Base-by-base conservation (phyloP, 2,888 invertebrate species). In the Drosophila borborema region DNA sequence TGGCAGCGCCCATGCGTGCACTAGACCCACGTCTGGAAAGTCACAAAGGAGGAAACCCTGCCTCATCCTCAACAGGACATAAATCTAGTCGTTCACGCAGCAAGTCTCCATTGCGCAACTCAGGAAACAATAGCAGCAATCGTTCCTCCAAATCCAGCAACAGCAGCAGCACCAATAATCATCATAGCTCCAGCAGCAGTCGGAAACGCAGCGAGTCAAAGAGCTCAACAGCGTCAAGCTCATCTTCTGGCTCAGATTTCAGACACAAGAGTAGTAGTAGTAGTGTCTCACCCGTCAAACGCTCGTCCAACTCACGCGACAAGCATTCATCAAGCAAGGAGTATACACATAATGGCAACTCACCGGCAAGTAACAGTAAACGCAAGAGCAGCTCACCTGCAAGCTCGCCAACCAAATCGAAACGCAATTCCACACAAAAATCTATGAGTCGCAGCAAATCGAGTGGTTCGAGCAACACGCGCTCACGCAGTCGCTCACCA, bases 401-500 rank as follows among this genome's bases (percentile, higher is more conserved):
- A 38, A 80, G 75, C n/a, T 90, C 92, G n/a, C 90, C 92, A 23
- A 65, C 68, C 5, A 92, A 91, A 59, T 74, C 81, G 8, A 92
- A 91, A 56, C 89, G 90, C 72, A 56, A 86, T 82, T 70, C 84
- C 69, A 64, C 82, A 64, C 48, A 74, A 38, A 72, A 92, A 77
- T 67, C 80, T 41, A 36, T 70, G 5, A 60, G 20, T 64, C 79
- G 45, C 36, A 48, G 55, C 49, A 77, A 80, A 48, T 34, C 77
- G 3, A 45, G 53, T 16, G 20, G 66, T 69, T 49, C 72, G 55
- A 55, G 59, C 78, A 62, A 70, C 72, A 10, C 65, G 5, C 86
- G 83, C n/a, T 92, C 92, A 16, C 91, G 91, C n/a, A 92, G 92
- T 74, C 91, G 90, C 40, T 92, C 92, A 9, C 92, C 92, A n/a